Base-by-base conservation (phyloP, 2,113 vertebrate species). In the Rhea americana region DNA sequence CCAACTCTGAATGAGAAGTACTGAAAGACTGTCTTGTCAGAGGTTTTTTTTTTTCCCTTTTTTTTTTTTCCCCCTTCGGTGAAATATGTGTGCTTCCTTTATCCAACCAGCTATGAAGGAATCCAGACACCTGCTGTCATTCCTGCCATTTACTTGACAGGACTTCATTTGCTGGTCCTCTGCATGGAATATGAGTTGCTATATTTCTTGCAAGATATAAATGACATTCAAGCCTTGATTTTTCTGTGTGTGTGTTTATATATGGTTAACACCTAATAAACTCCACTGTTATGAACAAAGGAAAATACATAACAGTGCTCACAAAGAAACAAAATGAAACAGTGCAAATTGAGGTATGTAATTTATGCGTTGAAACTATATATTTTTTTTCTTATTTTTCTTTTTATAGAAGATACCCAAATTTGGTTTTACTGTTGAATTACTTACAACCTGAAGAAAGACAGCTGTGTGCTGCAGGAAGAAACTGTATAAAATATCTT, bases 81-180 rank as follows among this genome's bases (percentile, higher is more conserved):
- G 96, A 95, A 95, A 95, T 93, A 96, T 96, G 83, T 21, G 50
- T 68, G 61, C 83, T 93, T 90, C 91, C 85, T 94, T 80, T 96
- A 96, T 93, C 95, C 96, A 96, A 90, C 95, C 94, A 96, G 82
- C 93, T 95, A 94, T 96, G 96, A 95, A 95, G 81, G 91, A 94
- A 93, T 95, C 94, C 95, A 95, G 94, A 96, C 93, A 95, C 90
- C 88, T 94, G 90, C 94, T 95, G 95, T 94, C 93, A 94, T 94
- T 84, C 83, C 88, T 96, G 95, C 94, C 93, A 95, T 94, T 94
- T 94, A 90, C 90, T 95, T 96, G 95, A 96, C 95, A 95, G 94
- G 93, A n/a, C 93, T 96, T 91, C 93, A 96, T 96, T 95, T 95
- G 95, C 94, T 95, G 90, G 88, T 93, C 37, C 83, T 95, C 88